phyloP scores from a whole-genome alignment of 2,888 invertebrate genomes.

The Rosalia funebris region DNA sequence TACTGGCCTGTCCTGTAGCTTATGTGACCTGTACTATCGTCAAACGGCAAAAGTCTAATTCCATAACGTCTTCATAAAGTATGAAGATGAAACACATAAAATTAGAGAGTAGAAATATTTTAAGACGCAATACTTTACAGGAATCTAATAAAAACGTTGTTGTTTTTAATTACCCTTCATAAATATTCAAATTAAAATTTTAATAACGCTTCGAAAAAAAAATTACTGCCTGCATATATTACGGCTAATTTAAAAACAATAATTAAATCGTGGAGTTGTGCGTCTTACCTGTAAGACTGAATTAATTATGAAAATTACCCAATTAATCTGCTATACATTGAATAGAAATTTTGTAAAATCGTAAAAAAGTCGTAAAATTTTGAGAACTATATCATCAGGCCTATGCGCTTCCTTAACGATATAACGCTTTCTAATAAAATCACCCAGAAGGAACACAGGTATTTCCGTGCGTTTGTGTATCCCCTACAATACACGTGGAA shows the following conservation, averaged over 20 bases:
- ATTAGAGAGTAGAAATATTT: not conserved
- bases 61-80: not conserved
- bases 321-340: not conserved
- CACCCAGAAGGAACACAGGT: too few species aligned
- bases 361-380: not conserved
- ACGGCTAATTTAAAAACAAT: not conserved
- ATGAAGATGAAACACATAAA: not conserved
- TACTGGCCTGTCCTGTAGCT: too few species aligned
- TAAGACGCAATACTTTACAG: not conserved
- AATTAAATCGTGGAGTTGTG: not conserved
- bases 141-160: not conserved
- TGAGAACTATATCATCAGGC: not conserved
- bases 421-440: not conserved
- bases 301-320: slow-evolving; percentile 8
- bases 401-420: not conserved
- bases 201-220: not conserved
- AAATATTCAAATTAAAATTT: not conserved
- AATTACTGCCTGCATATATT: not conserved
- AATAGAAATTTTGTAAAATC: not conserved
- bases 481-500: too few species aligned
- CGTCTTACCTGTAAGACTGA: not conserved
- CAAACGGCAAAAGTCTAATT: not conserved
- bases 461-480: too few species aligned
- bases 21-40: too few species aligned
- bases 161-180: not conserved